Percentiles rank a stretch among this genome's conserved stretches.
These are phyloP conservation scores for Plotosus lineatus DNA, from an alignment of 2,113 vertebrate genomes.

Conservation along the genomic window DNA sequence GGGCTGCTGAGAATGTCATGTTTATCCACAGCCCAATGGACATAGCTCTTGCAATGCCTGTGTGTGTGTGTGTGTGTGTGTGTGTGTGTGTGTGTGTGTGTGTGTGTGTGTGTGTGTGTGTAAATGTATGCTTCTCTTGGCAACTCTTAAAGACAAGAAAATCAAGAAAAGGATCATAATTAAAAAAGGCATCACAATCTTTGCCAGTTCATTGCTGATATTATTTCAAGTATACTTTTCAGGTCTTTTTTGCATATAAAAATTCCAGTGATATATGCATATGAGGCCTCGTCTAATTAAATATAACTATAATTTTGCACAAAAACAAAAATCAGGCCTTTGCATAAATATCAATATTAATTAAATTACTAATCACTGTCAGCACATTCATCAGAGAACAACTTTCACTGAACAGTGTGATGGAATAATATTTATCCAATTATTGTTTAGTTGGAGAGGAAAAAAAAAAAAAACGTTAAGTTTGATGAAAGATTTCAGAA, in stretches of 20 bases:
- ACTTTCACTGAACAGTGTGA: background rate
- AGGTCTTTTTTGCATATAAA: background rate
- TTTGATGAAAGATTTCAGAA: background rate
- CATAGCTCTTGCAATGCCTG: slow-evolving; percentile 54
- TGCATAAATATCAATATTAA: background rate
- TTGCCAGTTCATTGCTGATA: background rate
- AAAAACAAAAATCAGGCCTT: background rate
- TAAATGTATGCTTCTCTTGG: background rate
- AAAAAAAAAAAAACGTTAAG: background rate
- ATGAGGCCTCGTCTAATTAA: background rate
- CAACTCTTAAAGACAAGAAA: background rate
- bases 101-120: background rate
- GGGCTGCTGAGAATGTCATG: slow-evolving; percentile 58
- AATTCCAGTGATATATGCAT: background rate
- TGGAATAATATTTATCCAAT: background rate
- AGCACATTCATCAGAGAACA: background rate
- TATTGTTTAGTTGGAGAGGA: background rate
- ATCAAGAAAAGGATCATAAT: background rate
- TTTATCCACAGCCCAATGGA: slow-evolving; percentile 71
- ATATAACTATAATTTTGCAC: background rate
- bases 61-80: slow-evolving; percentile 22
- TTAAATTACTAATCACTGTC: background rate
- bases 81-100: slow-evolving; percentile 42
- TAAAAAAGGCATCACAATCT: background rate
- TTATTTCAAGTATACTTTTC: background rate